Conservation (phyloP, 1,140 invertebrate species). For the Euschistus heros region DNA sequence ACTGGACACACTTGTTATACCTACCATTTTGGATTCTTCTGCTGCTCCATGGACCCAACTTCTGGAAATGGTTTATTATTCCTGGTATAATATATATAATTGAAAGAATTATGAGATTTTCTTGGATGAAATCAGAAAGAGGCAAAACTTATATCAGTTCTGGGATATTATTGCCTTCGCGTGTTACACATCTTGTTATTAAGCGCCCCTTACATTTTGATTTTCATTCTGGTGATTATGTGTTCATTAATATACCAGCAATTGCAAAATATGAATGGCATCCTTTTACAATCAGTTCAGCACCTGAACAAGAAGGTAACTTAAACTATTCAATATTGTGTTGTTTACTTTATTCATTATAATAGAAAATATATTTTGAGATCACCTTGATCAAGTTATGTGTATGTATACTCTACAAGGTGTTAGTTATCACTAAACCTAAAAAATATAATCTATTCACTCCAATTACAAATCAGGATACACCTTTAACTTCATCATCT, state of each 20-base stretch:
- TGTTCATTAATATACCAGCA: conserved; percentile 85
- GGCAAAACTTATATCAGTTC: conserved; percentile 79
- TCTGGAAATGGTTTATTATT: conserved; percentile 90
- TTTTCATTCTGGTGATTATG: conserved; percentile 87
- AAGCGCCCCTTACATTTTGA: conserved; percentile 73
- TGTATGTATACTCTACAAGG: too few relatives aligned
- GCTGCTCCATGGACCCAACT: conserved; percentile 81
- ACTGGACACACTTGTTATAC: conserved; percentile 88
- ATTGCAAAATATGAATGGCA: conserved; percentile 94
- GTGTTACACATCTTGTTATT: conserved; percentile 79
- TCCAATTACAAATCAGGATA: too few relatives aligned
- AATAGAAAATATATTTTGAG: too few relatives aligned
- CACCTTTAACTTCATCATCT: too few relatives aligned
- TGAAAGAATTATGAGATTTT: conserved; percentile 59
- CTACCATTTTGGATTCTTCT: conserved; percentile 78
- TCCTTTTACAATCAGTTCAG: conserved; percentile 92
- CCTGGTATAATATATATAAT: conserved; percentile 70
- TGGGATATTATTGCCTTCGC: conserved; percentile 70
- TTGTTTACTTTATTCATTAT: conserved; percentile 55
- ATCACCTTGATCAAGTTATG: too few relatives aligned
- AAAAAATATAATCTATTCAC: too few relatives aligned
- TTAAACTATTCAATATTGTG: conserved; percentile 21
- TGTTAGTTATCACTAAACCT: too few relatives aligned
- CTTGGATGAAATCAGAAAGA: conserved; percentile 50
- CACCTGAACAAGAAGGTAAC: conserved; percentile 82